A percentile compares a stretch with the other conserved stretches of the same genome.
phyloP scores from a whole-genome alignment of 2,888 invertebrate species.

The Sphecodes monilicornis region DNA sequence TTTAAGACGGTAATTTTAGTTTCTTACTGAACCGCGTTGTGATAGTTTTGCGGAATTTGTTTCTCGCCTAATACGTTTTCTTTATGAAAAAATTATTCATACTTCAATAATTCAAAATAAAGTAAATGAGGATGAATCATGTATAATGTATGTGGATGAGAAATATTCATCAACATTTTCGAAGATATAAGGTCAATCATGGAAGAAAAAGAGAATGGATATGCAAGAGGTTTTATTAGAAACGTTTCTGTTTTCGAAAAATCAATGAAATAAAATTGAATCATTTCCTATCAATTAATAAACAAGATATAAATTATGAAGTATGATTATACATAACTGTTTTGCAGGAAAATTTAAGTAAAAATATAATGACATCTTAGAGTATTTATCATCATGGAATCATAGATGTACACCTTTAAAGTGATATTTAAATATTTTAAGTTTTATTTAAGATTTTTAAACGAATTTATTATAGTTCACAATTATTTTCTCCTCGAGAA shows the following conservation, averaged over 20 bases:
- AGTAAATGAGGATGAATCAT: background rate
- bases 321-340: background rate
- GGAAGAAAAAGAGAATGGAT: conserved; percentile 72
- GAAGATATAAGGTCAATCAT: conserved; percentile 63
- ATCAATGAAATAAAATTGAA: conserved; percentile 1
- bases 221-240: conserved; percentile 68
- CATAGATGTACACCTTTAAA: background rate
- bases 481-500: background rate
- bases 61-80: background rate
- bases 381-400: background rate
- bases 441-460: background rate
- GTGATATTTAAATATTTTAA: background rate
- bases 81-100: background rate
- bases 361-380: background rate
- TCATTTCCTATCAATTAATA: background rate
- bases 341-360: background rate
- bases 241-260: conserved; percentile 16
- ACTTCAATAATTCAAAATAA: background rate
- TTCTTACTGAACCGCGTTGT: conserved; percentile 54
- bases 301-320: conserved; percentile 2
- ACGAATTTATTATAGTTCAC: background rate
- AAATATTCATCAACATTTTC: background rate
- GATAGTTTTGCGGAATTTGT: conserved; percentile 12
- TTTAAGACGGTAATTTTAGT: conserved; percentile 81
- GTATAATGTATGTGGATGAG: conserved; percentile 6